Base-by-base conservation (phyloP, 1,140 invertebrate genomes). In the Latrodectus geometricus region DNA sequence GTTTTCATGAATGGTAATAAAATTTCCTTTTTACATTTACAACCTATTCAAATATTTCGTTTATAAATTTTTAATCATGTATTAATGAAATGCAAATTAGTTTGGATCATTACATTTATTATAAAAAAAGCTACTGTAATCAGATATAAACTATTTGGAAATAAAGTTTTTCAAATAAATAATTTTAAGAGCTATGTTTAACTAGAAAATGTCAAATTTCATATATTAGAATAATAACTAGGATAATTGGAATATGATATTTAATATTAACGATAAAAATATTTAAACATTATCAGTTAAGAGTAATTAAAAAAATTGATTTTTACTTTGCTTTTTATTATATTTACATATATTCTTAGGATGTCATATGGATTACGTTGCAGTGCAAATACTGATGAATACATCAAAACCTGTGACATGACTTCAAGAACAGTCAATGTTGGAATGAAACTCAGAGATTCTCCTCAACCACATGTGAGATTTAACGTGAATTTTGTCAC, bases 351-450 rank as follows among this genome's bases (percentile, higher is more conserved):
- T 56, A 50, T 21, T 77, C 50, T 73, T 17, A 86, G 84, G 84
- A 86, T 86, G 84, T 86, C 84, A n/a, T 86, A 86, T 80, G 84
- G 77, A 12, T 69, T 86, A 7, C 75, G 84, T 49, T 88, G 88
- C 65, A 76, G 50, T 14, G 52, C 48, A 8, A 82, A 87, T 66
- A 87, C 88, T 48, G 70, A 81, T 35, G 85, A 87, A 73, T 88
- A 87, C 61, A 76, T 87, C 50, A 82, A 81, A 61, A 77, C 81
- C 21, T 88, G 88, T 68, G 88, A 88, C 21, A 4, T 86, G 4
- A 86, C 84, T 66, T 88, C 75, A 77, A 77, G 84, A 82, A 84
- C 84, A 68, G 17, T 85, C 8, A 85, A 85, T 70, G 78, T 86
- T 15, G 76, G 84, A 2, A 74, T 86, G 76, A 79, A 78, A 66